Base-by-base conservation (phyloP, 1,140 invertebrate genomes). In the Cyrtorhinus lividipennis region DNA sequence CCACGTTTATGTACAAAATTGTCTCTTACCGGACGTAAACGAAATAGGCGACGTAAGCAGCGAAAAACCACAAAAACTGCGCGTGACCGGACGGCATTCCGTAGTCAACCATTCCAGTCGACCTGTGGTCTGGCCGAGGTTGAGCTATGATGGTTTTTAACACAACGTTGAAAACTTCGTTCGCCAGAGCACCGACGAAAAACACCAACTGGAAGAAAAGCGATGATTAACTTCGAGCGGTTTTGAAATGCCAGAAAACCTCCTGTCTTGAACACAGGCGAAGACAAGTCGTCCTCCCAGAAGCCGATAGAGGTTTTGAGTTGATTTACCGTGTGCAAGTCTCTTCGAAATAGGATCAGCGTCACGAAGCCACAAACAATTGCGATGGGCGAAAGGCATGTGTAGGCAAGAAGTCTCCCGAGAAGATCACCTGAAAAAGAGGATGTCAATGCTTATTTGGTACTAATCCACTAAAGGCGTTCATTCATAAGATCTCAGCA, bases 21-120 rank as follows among this genome's bases (percentile, higher is more conserved):
- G 48, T 12, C 22, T 10, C 24, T 63, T 56, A 92, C 90, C 90
- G 88, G 69, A 92, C 83, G 69, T 87, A 83, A 69, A 92, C 81
- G 78, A 94, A 95, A 73, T 90, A 85, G 67, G 85, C 79, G 66
- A 88, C 81, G 74, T 94, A 95, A 53, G 83, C 81, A 63, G 88
- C 82, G 76, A 93, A 92, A 76, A 94, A 95, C 87, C 88, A 93
- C 77, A 92, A 86, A 74, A 92, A 90, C 75, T 94, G 91, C 67
- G 90, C 81, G 79, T 95, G 92, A 59, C 86, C 86, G 24, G 91
- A 95, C 56, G 92, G 92, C 92, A 95, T 95, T 69, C 91, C 91
- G 82, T 92, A 93, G 77, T 94, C 89, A 68, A 83, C 84, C 69
- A 85, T 88, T 61, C 62, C 64, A 67, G 78, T 72, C 67, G 80